phyloP scores from a whole-genome alignment of 2,113 vertebrate species.

The Clarias gariepinus region DNA sequence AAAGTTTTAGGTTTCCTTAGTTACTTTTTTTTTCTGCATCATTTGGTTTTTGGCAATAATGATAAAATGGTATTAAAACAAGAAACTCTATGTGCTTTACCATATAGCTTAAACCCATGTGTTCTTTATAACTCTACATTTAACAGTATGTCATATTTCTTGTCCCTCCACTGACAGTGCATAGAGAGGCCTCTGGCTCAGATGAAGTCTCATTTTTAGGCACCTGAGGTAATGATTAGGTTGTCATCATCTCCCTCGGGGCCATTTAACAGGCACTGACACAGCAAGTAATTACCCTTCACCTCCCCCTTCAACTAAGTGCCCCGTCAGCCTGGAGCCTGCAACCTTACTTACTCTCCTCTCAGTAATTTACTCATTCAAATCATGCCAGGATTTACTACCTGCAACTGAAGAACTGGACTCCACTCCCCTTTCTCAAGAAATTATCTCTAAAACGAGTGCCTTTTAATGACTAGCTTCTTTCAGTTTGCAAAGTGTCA shows the following conservation, averaged over 20 bases:
- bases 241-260: constrained; percentile 56
- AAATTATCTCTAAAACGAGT: constrained; percentile 41
- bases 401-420: constrained; percentile 64
- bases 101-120: background rate
- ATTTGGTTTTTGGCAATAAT: background rate
- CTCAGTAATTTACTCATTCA: constrained; percentile 33
- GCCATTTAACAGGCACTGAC: constrained; percentile 44
- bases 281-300: constrained; percentile 59
- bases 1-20: background rate
- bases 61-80: background rate
- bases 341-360: constrained; percentile 35
- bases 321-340: constrained; percentile 62
- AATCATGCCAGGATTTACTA: constrained; percentile 54
- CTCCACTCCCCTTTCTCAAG: constrained; percentile 60
- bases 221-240: constrained; percentile 59
- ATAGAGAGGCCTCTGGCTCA: constrained; percentile 12
- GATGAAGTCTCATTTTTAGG: constrained; percentile 48
- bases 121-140: constrained; percentile 44
- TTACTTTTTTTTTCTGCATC: background rate
- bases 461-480: constrained; percentile 77
- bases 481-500: constrained; percentile 69
- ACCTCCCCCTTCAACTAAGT: constrained; percentile 51
- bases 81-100: background rate
- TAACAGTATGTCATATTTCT: constrained; percentile 42
- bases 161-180: constrained; percentile 22